These are phyloP conservation scores for Triplophysa tibetana DNA, from an alignment of 2,113 vertebrate species.

Conservation along the genomic window DNA sequence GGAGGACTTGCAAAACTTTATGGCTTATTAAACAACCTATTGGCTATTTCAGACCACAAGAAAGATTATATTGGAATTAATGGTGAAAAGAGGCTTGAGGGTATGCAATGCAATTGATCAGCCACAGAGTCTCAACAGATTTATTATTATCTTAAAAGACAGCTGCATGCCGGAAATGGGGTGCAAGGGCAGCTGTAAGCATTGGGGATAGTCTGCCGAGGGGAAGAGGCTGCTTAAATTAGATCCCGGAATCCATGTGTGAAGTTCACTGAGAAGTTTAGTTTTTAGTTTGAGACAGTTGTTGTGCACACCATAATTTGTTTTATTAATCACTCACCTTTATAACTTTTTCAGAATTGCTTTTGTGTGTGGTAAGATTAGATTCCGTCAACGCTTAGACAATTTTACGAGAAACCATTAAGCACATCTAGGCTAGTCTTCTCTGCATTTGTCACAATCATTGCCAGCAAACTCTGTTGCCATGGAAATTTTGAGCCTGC, in stretches of 20 bases:
- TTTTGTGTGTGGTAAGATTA: not conserved
- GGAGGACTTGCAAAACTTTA: not conserved
- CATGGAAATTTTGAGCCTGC: conserved; percentile 42
- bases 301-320: conserved; percentile 44
- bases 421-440: not conserved
- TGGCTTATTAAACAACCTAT: not conserved
- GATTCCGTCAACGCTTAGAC: not conserved
- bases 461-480: conserved; percentile 33
- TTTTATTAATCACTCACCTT: conserved; percentile 1
- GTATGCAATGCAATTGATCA: conserved; percentile 41
- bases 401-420: not conserved
- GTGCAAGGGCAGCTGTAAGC: conserved; percentile 44
- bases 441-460: conserved; percentile 15
- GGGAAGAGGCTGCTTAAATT: conserved; percentile 69
- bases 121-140: conserved; percentile 55
- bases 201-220: conserved; percentile 8
- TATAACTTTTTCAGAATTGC: conserved; percentile 11
- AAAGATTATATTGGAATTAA: conserved; percentile 12
- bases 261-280: conserved; percentile 76
- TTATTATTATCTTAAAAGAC: conserved; percentile 65
- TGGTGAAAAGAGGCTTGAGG: conserved; percentile 28
- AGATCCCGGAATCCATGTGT: conserved; percentile 74
- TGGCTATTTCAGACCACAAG: not conserved
- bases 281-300: conserved; percentile 64
- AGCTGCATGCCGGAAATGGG: conserved; percentile 59